Conservation (phyloP, 1,140 invertebrate genomes). For the Drosophila leontia region DNA sequence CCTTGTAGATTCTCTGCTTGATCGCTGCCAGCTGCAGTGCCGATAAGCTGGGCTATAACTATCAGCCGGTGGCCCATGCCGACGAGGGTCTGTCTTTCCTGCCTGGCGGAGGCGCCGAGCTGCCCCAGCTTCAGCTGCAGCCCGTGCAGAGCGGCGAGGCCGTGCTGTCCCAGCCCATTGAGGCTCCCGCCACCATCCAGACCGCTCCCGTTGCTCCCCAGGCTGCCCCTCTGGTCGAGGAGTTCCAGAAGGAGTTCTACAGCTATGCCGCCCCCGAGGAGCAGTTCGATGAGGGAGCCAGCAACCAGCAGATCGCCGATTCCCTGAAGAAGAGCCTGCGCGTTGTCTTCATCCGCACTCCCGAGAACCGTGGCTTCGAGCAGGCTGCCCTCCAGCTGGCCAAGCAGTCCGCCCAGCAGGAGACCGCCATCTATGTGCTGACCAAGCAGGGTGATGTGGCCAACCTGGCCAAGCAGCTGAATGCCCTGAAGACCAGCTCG, state of each 20-base stretch:
- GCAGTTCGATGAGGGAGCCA: slow-evolving; percentile 68
- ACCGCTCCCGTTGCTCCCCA: slow-evolving; percentile 25
- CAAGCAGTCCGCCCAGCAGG: slow-evolving; percentile 84
- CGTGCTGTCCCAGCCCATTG: slow-evolving; percentile 65
- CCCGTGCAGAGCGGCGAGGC: slow-evolving; percentile 63
- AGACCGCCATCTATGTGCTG: slow-evolving; percentile 93
- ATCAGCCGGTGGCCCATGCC: slow-evolving; percentile 67
- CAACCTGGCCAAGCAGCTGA: slow-evolving; percentile 67
- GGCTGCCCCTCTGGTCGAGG: slow-evolving; percentile 52
- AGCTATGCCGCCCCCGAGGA: slow-evolving; percentile 75
- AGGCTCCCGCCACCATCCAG: slow-evolving; percentile 17
- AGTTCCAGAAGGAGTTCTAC: slow-evolving; percentile 78
- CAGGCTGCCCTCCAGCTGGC: slow-evolving; percentile 88
- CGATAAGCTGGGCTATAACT: slow-evolving; percentile 75
- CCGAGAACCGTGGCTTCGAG: slow-evolving; percentile 86
- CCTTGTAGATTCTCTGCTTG: slow-evolving; percentile 61
- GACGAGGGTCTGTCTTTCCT: slow-evolving; percentile 69
- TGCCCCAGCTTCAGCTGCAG: slow-evolving; percentile 10
- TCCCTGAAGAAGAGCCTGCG: slow-evolving; percentile 92
- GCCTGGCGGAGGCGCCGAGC: slow-evolving; percentile 46
- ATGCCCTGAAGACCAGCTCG: slow-evolving; percentile 63
- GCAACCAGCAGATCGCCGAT: slow-evolving; percentile 57
- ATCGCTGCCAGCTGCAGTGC: slow-evolving; percentile 66
- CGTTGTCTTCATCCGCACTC: slow-evolving; percentile 94
- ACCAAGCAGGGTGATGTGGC: slow-evolving; percentile 87